These are phyloP conservation scores for Agapornis roseicollis DNA, from an alignment of 2,113 vertebrate genomes.

Conservation along the genomic window DNA sequence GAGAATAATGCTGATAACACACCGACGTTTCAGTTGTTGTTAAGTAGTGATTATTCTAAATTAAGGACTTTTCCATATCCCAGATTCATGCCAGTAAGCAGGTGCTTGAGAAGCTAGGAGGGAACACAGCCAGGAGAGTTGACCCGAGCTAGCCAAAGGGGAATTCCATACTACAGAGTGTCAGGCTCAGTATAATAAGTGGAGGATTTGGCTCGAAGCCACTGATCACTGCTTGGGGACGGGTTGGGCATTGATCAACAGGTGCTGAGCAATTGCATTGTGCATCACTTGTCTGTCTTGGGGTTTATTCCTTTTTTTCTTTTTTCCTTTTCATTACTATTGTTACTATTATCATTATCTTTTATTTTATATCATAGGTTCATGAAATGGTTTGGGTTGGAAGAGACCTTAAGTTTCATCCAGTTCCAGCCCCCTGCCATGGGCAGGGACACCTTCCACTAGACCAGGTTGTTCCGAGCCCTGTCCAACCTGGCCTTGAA, in stretches of 20 bases:
- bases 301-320: not conserved
- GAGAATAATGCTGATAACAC: not conserved
- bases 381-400: not conserved
- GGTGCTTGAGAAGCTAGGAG: not conserved
- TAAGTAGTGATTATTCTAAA: not conserved
- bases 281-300: not conserved
- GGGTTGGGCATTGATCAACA: not conserved
- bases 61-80: not conserved
- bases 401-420: not conserved
- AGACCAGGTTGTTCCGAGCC: not conserved
- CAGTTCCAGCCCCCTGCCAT: not conserved
- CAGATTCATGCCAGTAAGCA: not conserved
- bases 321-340: not conserved
- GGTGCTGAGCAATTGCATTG: not conserved
- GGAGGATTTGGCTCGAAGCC: not conserved
- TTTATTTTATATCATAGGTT: not conserved
- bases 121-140: not conserved
- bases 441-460: not conserved
- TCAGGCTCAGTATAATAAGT: not conserved
- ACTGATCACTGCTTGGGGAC: not conserved
- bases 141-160: not conserved
- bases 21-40: not conserved
- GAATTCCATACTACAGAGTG: not conserved
- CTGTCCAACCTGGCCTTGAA: not conserved
- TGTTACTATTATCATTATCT: not conserved